Conservation (phyloP, 92 coral and sea anemone genomes). For the Epizoanthus rinbou region DNA sequence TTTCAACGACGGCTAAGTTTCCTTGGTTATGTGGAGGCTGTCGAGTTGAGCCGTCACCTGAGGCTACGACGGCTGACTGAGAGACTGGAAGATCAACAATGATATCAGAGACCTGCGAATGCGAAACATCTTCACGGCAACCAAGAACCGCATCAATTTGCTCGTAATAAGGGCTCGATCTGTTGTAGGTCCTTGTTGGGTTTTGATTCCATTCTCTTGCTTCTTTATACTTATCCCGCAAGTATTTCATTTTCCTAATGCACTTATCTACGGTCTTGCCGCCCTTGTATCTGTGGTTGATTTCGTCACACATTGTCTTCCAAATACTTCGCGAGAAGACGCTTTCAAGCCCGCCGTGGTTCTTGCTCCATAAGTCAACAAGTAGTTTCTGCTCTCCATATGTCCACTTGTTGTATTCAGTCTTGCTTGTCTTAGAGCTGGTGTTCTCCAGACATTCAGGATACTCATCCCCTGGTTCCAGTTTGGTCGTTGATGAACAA, state of each 20-base stretch:
- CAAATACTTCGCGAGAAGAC: slow-evolving; percentile 7
- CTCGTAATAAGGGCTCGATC: slow-evolving; percentile 31
- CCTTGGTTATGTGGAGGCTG: background rate
- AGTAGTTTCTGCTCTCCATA: slow-evolving; percentile 32
- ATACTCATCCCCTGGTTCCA: slow-evolving; percentile 9
- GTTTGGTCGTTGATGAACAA: slow-evolving; percentile 23
- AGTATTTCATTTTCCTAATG: slow-evolving; percentile 15
- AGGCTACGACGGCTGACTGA: background rate
- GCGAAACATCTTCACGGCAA: background rate
- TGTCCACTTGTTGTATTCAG: slow-evolving; percentile 24
- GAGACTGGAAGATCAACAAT: background rate
- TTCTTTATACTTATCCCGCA: slow-evolving; percentile 19
- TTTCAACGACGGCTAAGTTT: background rate
- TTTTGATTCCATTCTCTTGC: slow-evolving; percentile 26
- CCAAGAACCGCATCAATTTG: slow-evolving; percentile 29
- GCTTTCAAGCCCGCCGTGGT: slow-evolving; percentile 21
- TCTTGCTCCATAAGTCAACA: slow-evolving; percentile 26
- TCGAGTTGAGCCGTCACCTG: background rate
- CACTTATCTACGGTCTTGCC: slow-evolving; percentile 16
- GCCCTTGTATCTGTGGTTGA: slow-evolving; percentile 21
- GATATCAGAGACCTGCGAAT: background rate
- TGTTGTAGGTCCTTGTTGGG: slow-evolving; percentile 21
- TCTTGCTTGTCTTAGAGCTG: background rate
- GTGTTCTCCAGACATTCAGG: background rate
- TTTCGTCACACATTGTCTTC: slow-evolving; percentile 21